Evolutionary conservation across 1,140 invertebrate species (phyloP), one percentile per base, ranked within the genome.

Genomic region (Macrobrachium rosenbergii): DNA sequence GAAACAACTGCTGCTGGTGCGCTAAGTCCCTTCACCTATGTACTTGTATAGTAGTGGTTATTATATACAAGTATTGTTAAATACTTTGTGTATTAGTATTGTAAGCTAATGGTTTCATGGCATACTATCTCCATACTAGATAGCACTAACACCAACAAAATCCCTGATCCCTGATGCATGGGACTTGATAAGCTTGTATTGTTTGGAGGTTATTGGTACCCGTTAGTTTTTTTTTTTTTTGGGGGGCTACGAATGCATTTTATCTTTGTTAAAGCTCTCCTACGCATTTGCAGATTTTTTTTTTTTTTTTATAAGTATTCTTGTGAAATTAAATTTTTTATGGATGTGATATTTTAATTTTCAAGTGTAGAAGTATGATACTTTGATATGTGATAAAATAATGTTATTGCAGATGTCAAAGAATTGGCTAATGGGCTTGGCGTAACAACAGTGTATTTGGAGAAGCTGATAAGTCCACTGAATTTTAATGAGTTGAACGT

Each of bases 381-480:
- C 8, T 23, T 16, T 67, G 2, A 81, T 64, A 6, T 81, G 17
- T 14, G 21, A 23, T 59, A 37, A 37, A 37, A 0, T 73, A 17
- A 11, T 60, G 64, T 73, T n/a, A 37, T 60, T 43, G 14, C 78
- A 87, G 85, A 87, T 52, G 16, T 87, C 37, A 37, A 75, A 11
- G 69, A 63, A 59, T 75, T 82, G 52, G 85, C 85, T 37, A 16
- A 17, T 52, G 78, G 75, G 6, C 79, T 87, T 12, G 85, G 85
- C 16, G 28, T 87, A 19, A 82, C 62, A 63, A 81, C 85, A 0
- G 69, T 87, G 5, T 87, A 87, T 62, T 21, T 87, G 52, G 59
- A 87, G 52, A 59, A 82, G 7, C 43, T 87, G 19, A 87, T 87
- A 37, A 81, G 69, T 43, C 69, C 63, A 7, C 17, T 23, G 12